phyloP scores from a whole-genome alignment of 2,797 vertebrate species.

The Gallinago solitaria region DNA sequence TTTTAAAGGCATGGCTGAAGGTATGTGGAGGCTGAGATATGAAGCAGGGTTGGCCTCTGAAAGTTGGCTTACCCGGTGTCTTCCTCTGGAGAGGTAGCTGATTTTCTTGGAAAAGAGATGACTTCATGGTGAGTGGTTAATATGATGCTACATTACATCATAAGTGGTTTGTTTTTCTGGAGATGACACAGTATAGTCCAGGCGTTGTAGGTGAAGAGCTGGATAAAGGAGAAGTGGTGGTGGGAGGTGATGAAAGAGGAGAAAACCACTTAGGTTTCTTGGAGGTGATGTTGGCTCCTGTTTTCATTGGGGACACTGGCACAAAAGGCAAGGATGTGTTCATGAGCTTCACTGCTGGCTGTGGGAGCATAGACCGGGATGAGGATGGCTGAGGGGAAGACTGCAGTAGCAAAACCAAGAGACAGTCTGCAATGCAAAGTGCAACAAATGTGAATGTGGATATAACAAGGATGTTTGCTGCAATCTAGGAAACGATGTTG shows the following conservation, averaged over 20 bases:
- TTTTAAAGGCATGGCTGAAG: not conserved
- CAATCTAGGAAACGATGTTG: not conserved
- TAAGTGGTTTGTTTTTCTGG: not conserved
- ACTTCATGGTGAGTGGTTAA: not conserved
- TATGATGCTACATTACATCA: not conserved
- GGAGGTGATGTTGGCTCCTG: not conserved
- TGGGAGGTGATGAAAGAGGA: not conserved
- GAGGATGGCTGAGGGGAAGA: not conserved
- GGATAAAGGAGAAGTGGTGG: not conserved
- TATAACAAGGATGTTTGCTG: not conserved
- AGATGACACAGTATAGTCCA: not conserved
- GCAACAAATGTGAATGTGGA: not conserved
- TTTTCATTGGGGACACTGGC: not conserved
- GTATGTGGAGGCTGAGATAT: rapidly evolving
- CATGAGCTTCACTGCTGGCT: not conserved
- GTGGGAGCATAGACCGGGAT: too few species aligned
- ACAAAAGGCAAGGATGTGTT: not conserved
- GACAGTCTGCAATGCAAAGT: not conserved
- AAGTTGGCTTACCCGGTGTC: not conserved
- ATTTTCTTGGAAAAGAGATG: not conserved
- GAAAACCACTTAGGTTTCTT: not conserved
- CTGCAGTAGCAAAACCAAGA: not conserved
- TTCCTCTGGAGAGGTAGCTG: not conserved
- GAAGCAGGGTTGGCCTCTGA: not conserved
- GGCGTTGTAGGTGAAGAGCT: not conserved